These are phyloP conservation scores for Enteromius argenteus DNA, from an alignment of 2,797 vertebrate species.

Conservation along the genomic window DNA sequence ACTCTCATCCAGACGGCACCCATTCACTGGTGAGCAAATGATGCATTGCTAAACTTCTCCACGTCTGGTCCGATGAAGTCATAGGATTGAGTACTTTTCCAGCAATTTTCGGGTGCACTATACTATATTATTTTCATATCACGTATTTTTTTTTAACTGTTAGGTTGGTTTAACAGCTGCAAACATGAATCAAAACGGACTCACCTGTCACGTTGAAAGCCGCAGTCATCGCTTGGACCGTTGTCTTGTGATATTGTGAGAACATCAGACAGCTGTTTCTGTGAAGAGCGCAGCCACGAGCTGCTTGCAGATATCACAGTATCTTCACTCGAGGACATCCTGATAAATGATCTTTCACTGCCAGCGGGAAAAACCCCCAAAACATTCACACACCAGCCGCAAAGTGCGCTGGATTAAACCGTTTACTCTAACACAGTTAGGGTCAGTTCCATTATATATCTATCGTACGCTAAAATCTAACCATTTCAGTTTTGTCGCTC, in stretches of 20 bases:
- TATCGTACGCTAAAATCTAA: background rate
- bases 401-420: background rate
- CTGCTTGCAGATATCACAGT: conserved; percentile 44
- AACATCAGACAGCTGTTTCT: conserved; percentile 49
- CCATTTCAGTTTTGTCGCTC: background rate
- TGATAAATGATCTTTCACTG: background rate
- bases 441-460: background rate
- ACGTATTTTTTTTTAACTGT: background rate
- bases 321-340: conserved; percentile 42
- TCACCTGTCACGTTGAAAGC: conserved; percentile 55
- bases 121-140: background rate
- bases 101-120: background rate
- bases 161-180: background rate
- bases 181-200: background rate
- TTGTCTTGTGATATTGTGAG: conserved; percentile 21
- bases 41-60: background rate
- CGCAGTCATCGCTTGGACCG: conserved; percentile 51
- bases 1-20: background rate
- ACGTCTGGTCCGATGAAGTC: background rate
- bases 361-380: background rate
- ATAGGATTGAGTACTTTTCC: background rate
- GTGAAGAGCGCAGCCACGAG: conserved; percentile 56
- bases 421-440: background rate
- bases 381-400: background rate
- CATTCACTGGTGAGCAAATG: background rate